Evolutionary conservation across 2,888 invertebrate species (phyloP).

Genomic region (Mycalesis mineus): DNA sequence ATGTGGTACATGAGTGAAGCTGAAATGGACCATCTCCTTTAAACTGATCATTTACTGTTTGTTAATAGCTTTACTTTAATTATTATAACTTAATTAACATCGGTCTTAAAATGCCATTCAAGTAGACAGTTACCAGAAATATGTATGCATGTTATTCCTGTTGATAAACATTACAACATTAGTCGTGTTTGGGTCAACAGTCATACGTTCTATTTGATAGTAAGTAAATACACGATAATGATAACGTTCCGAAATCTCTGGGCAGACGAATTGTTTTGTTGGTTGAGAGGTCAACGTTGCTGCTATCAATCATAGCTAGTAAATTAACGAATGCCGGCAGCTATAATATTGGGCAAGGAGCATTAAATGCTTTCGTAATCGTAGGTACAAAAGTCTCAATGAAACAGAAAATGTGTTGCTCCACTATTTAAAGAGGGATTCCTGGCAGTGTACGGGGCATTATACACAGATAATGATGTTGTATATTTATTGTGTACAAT

Average conservation of each 20-base stretch:
- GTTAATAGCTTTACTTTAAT: too few species aligned
- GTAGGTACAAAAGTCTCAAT: background rate
- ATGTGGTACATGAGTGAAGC: too few species aligned
- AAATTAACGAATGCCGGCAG: background rate
- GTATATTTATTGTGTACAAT: too few species aligned
- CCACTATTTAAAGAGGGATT: background rate
- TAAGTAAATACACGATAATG: constrained; percentile 14
- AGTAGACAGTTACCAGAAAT: background rate
- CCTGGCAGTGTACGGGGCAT: too few species aligned
- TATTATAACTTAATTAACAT: background rate
- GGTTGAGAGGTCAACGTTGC: constrained; percentile 18
- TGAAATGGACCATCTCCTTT: too few species aligned
- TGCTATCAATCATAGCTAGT: constrained; percentile 20
- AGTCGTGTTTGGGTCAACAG: constrained; percentile 16
- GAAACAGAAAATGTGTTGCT: background rate
- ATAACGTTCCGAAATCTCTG: constrained; percentile 21
- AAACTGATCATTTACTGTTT: too few species aligned
- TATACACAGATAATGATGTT: too few species aligned
- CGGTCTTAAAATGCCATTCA: background rate
- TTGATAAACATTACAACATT: constrained; percentile 10
- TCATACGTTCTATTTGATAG: constrained; percentile 20
- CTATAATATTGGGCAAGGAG: background rate
- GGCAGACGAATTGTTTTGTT: constrained; percentile 19
- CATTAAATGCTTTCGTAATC: constrained; percentile 1
- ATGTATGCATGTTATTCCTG: background rate